phyloP scores from a whole-genome alignment of 2,113 vertebrate genomes.

The Dermatemys mawii region DNA sequence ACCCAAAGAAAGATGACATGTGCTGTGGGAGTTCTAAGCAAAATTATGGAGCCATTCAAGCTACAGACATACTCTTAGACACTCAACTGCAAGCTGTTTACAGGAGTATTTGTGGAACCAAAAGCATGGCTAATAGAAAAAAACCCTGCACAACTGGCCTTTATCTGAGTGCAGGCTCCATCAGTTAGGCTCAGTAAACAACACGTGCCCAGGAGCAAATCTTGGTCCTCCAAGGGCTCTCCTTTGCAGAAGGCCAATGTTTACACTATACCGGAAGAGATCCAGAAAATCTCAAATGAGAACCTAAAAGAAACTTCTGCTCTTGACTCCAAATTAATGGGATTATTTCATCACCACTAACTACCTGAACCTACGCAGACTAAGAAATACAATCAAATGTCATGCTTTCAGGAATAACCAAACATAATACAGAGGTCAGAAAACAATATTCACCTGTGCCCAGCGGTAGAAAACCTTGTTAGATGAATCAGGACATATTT shows the following conservation, averaged over 20 bases:
- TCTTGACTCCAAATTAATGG: conserved; percentile 4
- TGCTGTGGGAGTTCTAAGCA: not conserved
- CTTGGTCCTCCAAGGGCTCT: conserved; percentile 64
- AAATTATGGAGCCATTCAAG: not conserved
- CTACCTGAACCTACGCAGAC: not conserved
- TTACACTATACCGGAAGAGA: conserved; percentile 70
- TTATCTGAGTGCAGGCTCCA: conserved; percentile 62
- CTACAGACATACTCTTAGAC: not conserved
- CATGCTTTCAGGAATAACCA: not conserved
- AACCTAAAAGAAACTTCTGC: conserved; percentile 31
- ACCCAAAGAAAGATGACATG: not conserved
- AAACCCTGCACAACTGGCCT: conserved; percentile 72
- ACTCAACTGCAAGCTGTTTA: not conserved
- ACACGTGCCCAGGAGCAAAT: conserved; percentile 61
- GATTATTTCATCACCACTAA: not conserved
- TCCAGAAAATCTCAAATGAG: conserved; percentile 73
- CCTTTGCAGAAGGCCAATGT: conserved; percentile 58
- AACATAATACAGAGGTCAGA: not conserved
- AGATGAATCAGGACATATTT: not conserved
- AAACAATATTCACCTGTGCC: not conserved
- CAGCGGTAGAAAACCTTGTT: not conserved
- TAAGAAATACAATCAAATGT: not conserved
- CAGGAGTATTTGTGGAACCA: not conserved
- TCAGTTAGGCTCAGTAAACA: conserved; percentile 61
- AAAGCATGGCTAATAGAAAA: conserved; percentile 55